Evolutionary conservation across 2,888 invertebrate genomes (phyloP).

Genomic region (Idaea dimidiata): DNA sequence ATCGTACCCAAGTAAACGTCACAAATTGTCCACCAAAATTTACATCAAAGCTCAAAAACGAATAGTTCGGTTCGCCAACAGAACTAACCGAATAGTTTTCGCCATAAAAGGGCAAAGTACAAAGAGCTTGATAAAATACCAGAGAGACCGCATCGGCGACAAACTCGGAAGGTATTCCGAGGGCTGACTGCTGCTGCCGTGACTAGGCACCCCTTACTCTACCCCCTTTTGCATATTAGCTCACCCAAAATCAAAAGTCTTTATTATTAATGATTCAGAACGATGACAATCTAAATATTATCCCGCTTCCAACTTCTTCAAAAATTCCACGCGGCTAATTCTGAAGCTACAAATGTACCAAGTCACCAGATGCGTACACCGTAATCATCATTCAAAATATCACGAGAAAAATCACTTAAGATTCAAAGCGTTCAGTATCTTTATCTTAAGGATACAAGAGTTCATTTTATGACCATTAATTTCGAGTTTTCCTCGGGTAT

Average conservation of each 20-base stretch:
- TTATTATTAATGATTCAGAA: slow-evolving; percentile 76
- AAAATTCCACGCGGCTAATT: slow-evolving; percentile 60
- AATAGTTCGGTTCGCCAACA: slow-evolving; percentile 66
- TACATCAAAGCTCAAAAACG: slow-evolving; percentile 63
- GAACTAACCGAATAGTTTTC: slow-evolving; percentile 72
- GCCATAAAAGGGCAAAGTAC: slow-evolving; percentile 71
- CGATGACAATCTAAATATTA: slow-evolving; percentile 79
- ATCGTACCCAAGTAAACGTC: slow-evolving; percentile 3
- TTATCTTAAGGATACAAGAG: slow-evolving; percentile 79
- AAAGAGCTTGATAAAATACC: slow-evolving; percentile 80
- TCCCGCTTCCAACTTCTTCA: slow-evolving; percentile 61
- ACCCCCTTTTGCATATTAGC: slow-evolving; percentile 74
- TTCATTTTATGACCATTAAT: slow-evolving; percentile 82
- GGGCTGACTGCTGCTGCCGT: slow-evolving; percentile 63
- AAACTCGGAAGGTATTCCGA: slow-evolving; percentile 74
- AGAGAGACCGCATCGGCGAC: slow-evolving; percentile 72
- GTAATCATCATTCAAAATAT: slow-evolving; percentile 70
- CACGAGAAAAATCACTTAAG: slow-evolving; percentile 76
- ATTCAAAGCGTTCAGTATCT: slow-evolving; percentile 77
- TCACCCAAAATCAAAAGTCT: slow-evolving; percentile 78
- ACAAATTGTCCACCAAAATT: slow-evolving; percentile 24
- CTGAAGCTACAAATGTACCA: slow-evolving; percentile 65
- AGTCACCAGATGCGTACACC: slow-evolving; percentile 72
- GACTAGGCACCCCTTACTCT: slow-evolving; percentile 68
- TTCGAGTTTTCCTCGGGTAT: slow-evolving; percentile 77